A percentile compares a stretch with the other conserved stretches of the same genome.
Evolutionary conservation across 2,888 invertebrate genomes (phyloP).

Genomic region (Netelia melanura): DNA sequence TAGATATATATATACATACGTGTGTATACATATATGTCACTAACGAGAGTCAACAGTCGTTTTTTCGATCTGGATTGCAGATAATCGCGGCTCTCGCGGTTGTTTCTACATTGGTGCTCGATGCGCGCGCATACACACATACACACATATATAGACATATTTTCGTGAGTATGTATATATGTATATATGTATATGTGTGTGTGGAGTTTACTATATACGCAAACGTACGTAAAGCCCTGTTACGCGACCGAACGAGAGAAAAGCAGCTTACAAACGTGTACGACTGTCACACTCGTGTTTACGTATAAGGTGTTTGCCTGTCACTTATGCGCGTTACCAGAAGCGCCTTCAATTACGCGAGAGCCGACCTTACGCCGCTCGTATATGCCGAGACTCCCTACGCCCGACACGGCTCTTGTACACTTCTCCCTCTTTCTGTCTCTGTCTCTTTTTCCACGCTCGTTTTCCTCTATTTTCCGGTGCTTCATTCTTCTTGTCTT

Average conservation of each 20-base stretch:
- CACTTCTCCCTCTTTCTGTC: constrained; percentile 16
- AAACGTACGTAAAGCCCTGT: constrained; percentile 52
- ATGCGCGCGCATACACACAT: constrained; percentile 10
- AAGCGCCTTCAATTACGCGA: constrained; percentile 81
- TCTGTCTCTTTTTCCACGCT: constrained; percentile 15
- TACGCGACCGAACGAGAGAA: constrained; percentile 55
- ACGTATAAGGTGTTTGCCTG: constrained; percentile 82
- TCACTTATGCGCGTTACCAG: constrained; percentile 80
- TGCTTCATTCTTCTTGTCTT: constrained; percentile 6
- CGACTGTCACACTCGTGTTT: constrained; percentile 75
- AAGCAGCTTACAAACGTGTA: constrained; percentile 61
- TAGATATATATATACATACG: constrained; percentile 1
- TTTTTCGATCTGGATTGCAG: constrained; percentile 62
- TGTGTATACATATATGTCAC: neutral
- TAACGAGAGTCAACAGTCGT: constrained; percentile 63
- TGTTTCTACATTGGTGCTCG: constrained; percentile 46
- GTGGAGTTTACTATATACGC: constrained; percentile 1
- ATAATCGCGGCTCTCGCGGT: constrained; percentile 57
- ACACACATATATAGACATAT: constrained; percentile 13
- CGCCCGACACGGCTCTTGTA: constrained; percentile 15
- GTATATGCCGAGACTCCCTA: neutral
- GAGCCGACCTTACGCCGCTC: constrained; percentile 67
- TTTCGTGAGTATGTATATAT: neutral
- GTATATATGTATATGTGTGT: neutral
- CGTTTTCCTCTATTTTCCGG: neutral